Base-by-base conservation (phyloP, 2,113 vertebrate species). In the Odocoileus hemionus region DNA sequence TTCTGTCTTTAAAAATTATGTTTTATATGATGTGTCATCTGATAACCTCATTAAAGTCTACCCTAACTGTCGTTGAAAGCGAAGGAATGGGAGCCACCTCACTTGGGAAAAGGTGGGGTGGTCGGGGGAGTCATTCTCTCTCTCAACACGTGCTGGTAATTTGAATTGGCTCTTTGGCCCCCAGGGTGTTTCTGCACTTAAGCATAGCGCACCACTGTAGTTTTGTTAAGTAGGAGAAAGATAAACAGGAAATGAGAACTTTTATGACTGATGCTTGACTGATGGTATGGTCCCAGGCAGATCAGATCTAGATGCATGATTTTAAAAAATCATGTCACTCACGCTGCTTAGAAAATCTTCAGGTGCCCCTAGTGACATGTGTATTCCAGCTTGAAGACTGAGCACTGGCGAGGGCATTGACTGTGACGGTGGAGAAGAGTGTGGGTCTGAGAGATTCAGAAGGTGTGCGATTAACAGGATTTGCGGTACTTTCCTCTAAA, bases 51-150 rank as follows among this genome's bases (percentile, higher is more conserved):
- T 67, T 67, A 39, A 91, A 70, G 60, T 30, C 36, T 79, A 58
- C 57, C 23, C 52, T 79, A 88, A 54, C 47, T 95, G 88, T 64
- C 86, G 39, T 76, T 92, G 74, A 92, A 89, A 94, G 52, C 16
- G 54, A 64, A 74, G 55, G 4, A 74, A 80, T 30, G 33, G 55
- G 58, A 58, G 25, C 76, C 25, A 30, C 47, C n/a, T 64, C 39
- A 36, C 45, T 79, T 88, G 28, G 9, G 45, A 25, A 67, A 47
- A 17, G 25, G 17, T 54, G 80, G 58, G 28, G 55, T 78, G 14
- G 16, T 82, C 5, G 16, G 50, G 61, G 21, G 45, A 58, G n/a
- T 78, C 5, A 36, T 83, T 90, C 45, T 78, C 26, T 36, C 64
- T 88, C 14, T 85, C 21, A 60, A 54, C 47, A 21, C 30, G 64